Evolutionary conservation across 2,888 invertebrate species (phyloP), one percentile per base, ranked within the genome.

Genomic region (Yponomeuta malinellus): DNA sequence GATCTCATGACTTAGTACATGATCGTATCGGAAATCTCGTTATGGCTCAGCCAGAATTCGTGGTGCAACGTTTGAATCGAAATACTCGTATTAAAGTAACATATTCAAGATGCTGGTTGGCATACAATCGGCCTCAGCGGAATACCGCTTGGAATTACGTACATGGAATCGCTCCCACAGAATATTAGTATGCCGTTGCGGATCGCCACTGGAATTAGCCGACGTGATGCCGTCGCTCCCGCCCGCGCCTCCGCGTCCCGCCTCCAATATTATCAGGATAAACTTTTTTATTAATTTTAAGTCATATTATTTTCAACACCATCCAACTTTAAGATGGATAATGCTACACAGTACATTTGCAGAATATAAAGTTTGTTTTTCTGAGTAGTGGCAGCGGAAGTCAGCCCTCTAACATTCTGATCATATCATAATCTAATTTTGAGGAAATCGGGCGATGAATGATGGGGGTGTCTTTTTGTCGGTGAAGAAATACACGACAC

Each of bases 161-260:
- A 23, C 86, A 88, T 78, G 84, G 83, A 86, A 86, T 87, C 83
- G 85, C 85, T 89, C 83, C 84, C 82, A 80, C 80, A 80, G 82
- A 85, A 81, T 87, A 90, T 91, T 90, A 90, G 90, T 90, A 91
- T 91, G 90, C 91, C 81, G 79, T 74, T 79, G 80, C 81, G 85
- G 86, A 84, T 81, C 84, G 81, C 87, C 85, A 80, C 83, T 84
- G 90, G 89, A 90, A 90, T 91, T 89, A 89, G 84, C 80, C 83
- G 87, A 88, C 87, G 89, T 89, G 88, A 88, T 82, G 84, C 80
- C 77, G 76, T 73, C 6, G 80, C 77, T 76, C 73, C 10, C 63
- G 79, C 78, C 80, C 64, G 59, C 48, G 15, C 80, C 77, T 76
- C 12, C 52, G 79, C 77, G 79, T 75, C 78, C 37, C 69, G 10